phyloP scores from a whole-genome alignment of 1,140 invertebrate species.

The Pseudomyrmex pallidus region DNA sequence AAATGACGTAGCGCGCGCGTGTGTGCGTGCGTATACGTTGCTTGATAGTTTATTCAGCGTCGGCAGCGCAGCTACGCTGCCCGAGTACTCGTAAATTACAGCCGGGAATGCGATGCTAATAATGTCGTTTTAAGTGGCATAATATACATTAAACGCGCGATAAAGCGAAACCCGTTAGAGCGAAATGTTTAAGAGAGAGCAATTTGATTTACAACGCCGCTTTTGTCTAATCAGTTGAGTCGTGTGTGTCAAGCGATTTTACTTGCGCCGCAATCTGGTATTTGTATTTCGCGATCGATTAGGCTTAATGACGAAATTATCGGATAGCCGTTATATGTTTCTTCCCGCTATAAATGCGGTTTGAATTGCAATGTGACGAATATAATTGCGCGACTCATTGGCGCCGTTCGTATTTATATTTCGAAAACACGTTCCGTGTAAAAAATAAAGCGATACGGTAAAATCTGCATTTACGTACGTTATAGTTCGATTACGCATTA shows the following conservation, averaged over 20 bases:
- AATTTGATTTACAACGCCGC: slow-evolving; percentile 27
- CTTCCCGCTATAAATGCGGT: slow-evolving; percentile 42
- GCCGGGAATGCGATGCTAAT: slow-evolving; percentile 7
- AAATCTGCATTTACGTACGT: slow-evolving; percentile 6
- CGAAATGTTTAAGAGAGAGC: slow-evolving; percentile 18
- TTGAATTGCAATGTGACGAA: slow-evolving; percentile 23
- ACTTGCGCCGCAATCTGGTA: slow-evolving; percentile 7
- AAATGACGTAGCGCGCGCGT: neutral
- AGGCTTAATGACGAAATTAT: slow-evolving; percentile 39
- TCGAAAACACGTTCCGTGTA: neutral
- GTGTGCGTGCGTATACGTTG: neutral
- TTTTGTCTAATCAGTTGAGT: slow-evolving; percentile 42
- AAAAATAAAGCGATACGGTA: slow-evolving; percentile 35
- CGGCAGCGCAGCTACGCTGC: no score
- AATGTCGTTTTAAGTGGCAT: slow-evolving; percentile 20
- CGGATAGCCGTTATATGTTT: slow-evolving; percentile 21
- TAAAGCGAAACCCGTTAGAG: neutral
- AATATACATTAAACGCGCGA: slow-evolving; percentile 20
- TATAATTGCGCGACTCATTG: slow-evolving; percentile 43
- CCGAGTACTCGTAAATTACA: slow-evolving; percentile 36
- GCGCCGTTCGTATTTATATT: slow-evolving; percentile 36
- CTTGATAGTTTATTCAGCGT: slow-evolving; percentile 11
- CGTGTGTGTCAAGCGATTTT: neutral
- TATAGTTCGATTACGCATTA: slow-evolving; percentile 36
- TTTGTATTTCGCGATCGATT: slow-evolving; percentile 7